phyloP scores from a whole-genome alignment of 1,140 invertebrate genomes.

The Cherax quadricarinatus region DNA sequence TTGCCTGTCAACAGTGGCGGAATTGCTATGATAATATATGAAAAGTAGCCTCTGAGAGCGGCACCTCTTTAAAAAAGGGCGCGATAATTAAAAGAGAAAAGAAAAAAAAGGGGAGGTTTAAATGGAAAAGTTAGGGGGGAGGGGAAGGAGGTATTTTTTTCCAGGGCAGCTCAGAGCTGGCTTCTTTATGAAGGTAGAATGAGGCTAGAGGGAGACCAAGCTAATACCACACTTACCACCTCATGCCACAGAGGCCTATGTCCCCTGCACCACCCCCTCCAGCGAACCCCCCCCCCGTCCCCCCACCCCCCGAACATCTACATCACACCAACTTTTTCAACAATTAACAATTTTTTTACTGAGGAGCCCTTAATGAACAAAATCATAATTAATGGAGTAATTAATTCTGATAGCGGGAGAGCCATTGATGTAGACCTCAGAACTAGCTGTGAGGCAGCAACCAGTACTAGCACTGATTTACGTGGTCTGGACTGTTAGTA shows the following conservation, averaged over 20 bases:
- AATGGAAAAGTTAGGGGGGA: conserved; percentile 69
- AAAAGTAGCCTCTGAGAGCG: conserved; percentile 46
- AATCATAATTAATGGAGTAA: conserved; percentile 70
- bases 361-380: conserved; percentile 62
- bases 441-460: neutral
- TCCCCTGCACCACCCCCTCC: neutral
- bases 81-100: conserved; percentile 45
- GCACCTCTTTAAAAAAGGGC: conserved; percentile 24
- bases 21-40: conserved; percentile 61
- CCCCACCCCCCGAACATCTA: conserved; percentile 28
- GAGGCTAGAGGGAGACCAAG: neutral
- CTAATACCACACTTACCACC: conserved; percentile 34
- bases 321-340: conserved; percentile 65
- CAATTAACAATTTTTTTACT: conserved; percentile 60
- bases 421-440: conserved; percentile 56
- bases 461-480: no score
- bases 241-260: neutral
- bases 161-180: conserved; percentile 32
- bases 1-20: conserved; percentile 26
- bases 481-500: no score
- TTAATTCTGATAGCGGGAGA: conserved; percentile 65
- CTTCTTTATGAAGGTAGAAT: conserved; percentile 62
- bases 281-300: no score
- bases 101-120: conserved; percentile 27
- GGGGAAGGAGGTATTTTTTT: conserved; percentile 47